These are phyloP conservation scores for Dysidea cf. avara DNA, from an alignment of 37 sponge, comb jelly and placozoan genomes.

Conservation along the genomic window DNA sequence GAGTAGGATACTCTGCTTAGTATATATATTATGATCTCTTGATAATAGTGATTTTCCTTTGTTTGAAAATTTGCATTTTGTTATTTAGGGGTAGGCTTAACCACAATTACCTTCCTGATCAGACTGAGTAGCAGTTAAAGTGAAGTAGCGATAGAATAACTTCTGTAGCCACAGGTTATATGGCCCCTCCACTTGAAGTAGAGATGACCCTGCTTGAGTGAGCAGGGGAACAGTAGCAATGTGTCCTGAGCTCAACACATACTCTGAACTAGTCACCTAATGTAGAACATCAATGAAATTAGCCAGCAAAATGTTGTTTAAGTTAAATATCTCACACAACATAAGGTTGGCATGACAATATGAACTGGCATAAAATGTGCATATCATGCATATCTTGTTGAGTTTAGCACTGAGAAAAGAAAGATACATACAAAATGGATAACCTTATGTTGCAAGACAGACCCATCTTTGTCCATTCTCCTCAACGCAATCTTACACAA, in stretches of 20 bases:
- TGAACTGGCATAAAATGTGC: no score
- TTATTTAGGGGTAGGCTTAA: not conserved
- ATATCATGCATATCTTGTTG: no score
- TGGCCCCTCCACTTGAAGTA: conserved; percentile 85
- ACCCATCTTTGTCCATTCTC: conserved; percentile 44
- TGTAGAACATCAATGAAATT: no score
- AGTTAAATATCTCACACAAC: no score
- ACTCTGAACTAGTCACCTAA: no score
- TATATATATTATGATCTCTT: no score
- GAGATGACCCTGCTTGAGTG: not conserved
- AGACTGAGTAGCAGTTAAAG: conserved; percentile 27
- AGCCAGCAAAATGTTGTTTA: no score
- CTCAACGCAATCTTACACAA: conserved; percentile 44
- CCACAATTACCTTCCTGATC: not conserved
- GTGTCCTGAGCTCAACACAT: not conserved
- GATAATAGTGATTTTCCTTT: no score
- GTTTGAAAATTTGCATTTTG: no score
- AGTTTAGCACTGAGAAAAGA: no score
- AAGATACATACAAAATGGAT: not conserved
- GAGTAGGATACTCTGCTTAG: no score
- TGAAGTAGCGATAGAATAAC: conserved; percentile 53
- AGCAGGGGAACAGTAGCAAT: not conserved
- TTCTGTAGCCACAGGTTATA: conserved; percentile 78
- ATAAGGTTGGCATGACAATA: no score
- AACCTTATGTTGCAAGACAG: conserved; percentile 57